Evolutionary conservation across 2,888 invertebrate species (phyloP), one percentile per base, ranked within the genome.

Genomic region (Drosophila mimica): DNA sequence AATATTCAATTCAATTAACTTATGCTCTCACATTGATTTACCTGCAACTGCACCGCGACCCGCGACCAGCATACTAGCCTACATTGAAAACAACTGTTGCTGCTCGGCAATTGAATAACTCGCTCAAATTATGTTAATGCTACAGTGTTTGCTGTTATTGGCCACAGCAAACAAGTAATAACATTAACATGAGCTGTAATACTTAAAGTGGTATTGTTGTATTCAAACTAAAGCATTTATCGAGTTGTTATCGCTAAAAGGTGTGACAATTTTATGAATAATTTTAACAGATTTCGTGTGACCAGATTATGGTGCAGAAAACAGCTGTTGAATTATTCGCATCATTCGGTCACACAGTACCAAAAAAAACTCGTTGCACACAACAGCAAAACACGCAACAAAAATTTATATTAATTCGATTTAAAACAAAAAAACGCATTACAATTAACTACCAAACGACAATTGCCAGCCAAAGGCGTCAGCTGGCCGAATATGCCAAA

Each of bases 361-460:
- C 54, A 73, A 78, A 79, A 75, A 74, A 79, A 76, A 76, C 76
- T 76, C 76, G 79, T 79, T 76, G 76, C 76, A 79, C 76, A 77
- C 79, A 79, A 77, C 77, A 80, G 81, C 81, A 80, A 78, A 78
- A 78, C 76, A 78, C 78, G 78, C 78, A 78, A 78, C 78, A 80
- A 76, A 78, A 74, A 65, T 62, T 76, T 62, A 69, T 71, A 80
- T 80, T 78, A 70, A 80, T 71, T 78, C 58, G 67, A 65, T 67
- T 76, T 76, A 65, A 80, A 33, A 71, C 58, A 67, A 46, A 79
- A 79, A 79, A 79, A 60, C 67, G 49, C 66, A 63, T 63, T 60
- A 60, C 52, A 67, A 63, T 46, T 63, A 30, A 61, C 46, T 63
- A 63, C 31, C 20, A 48, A 71, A 68, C 64, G 51, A 62, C 59